Base-by-base conservation (phyloP, 2,113 vertebrate genomes). In the Clarias batrachus region DNA sequence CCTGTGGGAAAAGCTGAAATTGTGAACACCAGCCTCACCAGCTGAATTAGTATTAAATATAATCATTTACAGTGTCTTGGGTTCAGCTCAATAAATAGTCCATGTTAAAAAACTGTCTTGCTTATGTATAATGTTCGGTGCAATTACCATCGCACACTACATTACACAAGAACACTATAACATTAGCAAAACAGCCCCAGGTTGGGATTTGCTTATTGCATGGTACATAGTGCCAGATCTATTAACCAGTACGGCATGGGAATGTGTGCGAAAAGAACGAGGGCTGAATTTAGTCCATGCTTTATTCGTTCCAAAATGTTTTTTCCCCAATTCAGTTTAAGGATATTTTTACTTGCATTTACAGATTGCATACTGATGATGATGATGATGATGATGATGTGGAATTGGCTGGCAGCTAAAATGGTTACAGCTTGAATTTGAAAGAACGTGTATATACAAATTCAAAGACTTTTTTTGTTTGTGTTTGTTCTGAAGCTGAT, bases 401-500 rank as follows among this genome's bases (percentile, higher is more conserved):
- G 70, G 37, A 74, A 80, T 27, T 48, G 2, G 5, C 17, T 82
- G 33, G 13, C 54, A 57, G 21, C 4, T 80, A 5, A 63, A 48
- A 65, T 66, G 60, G 66, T 17, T 33, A 33, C n/a, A 59, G 11
- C n/a, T 19, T 27, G 2, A 8, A 54, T 54, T 54, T n/a, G 16
- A 77, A 56, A 48, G 1, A 77, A 10, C 3, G 0, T 21, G 1
- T 27, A 11, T 25, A 52, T 11, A 12, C 25, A 77, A 56, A 27
- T 27, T 27, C 2, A 21, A 52, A 3, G n/a, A 56, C 19, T 14
- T 27, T 62, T 12, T 81, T 14, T 79, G 25, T 79, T 73, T 63
- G 27, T 81, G 57, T 74, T 52, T 82, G 74, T 85, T 25, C 56
- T 87, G 68, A 88, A 96, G 94, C 83, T 48, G 86, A 91, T 0